Base-by-base conservation (phyloP, 2,888 invertebrate genomes). In the Drosophila nigricruria region DNA sequence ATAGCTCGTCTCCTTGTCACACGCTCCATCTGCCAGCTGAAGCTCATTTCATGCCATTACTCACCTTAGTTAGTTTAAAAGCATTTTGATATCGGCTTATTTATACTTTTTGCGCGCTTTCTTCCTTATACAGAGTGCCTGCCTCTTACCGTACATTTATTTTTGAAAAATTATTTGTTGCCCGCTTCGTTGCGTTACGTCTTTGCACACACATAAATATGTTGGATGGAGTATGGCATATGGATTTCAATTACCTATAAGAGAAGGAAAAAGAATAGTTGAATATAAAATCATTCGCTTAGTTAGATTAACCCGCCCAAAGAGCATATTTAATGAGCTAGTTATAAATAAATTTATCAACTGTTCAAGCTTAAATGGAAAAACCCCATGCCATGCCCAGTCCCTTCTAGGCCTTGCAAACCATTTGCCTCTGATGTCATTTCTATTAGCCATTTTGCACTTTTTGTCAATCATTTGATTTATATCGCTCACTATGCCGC, bases 381-480 rank as follows among this genome's bases (percentile, higher is more conserved):
- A 30, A 18, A 9, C 16, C 36, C 53, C 38, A 32, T 47, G 27
- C 32, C 43, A 45, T 18, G 18, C 27, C n/a, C 52, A 38, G 23
- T 27, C 23, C 30, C 30, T 38, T 20, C 49, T 12, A 10, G 9
- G 25, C 34, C 57, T 14, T 18, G 25, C 47, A n/a, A 27, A 4
- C 59, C 50, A 30, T 40, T 50, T 23, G 59, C 47, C 32, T 64
- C 70, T 70, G 70, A 70, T 70, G 74, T 70, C 75, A 70, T 78
- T 83, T 67, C 69, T 69, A 68, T 75, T 73, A 75, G 72, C 70
- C 78, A 80, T 77, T 85, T 79, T 75, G 82, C 80, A 82, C 82
- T 79, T 82, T 82, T 78, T 80, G 53, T 71, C 85, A 82, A 82
- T 78, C 78, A 85, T 78, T 82, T 82, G 82, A 82, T 85, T 82